Conservation (phyloP, 2,888 invertebrate species). For the Macaria notata region DNA sequence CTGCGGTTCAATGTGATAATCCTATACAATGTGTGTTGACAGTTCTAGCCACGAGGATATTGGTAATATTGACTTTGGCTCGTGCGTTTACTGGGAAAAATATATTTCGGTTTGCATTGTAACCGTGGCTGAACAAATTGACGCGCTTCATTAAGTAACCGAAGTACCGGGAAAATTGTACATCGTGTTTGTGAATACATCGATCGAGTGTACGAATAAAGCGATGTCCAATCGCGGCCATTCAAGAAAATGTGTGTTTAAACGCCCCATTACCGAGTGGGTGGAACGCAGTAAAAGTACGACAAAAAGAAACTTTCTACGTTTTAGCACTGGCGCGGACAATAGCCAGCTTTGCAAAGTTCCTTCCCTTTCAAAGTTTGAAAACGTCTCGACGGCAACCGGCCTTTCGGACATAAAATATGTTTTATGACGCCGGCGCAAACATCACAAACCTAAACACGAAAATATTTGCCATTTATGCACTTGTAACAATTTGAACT, state of each 20-base stretch:
- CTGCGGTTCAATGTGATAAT: constrained; percentile 46
- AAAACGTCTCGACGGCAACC: constrained; percentile 57
- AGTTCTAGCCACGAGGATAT: constrained; percentile 35
- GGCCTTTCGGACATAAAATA: constrained; percentile 70
- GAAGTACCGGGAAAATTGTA: constrained; percentile 12
- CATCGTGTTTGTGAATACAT: constrained; percentile 13
- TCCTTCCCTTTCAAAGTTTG: constrained; percentile 65
- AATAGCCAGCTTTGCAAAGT: constrained; percentile 62
- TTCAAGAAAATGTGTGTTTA: constrained; percentile 27
- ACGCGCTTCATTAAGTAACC: constrained; percentile 16
- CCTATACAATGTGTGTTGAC: constrained; percentile 39
- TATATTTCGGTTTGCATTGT: constrained; percentile 21
- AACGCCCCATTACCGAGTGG: constrained; percentile 32
- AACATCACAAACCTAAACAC: constrained; percentile 70
- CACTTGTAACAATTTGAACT: not conserved
- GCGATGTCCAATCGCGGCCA: constrained; percentile 24
- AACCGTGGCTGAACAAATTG: constrained; percentile 21
- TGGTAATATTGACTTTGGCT: constrained; percentile 27
- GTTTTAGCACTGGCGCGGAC: constrained; percentile 67
- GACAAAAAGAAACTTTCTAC: constrained; percentile 62
- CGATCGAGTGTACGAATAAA: constrained; percentile 22
- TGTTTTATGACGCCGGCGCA: constrained; percentile 71
- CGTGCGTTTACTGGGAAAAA: constrained; percentile 23
- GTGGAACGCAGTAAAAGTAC: constrained; percentile 39
- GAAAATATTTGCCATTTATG: constrained; percentile 9